phyloP scores from a whole-genome alignment of 2,888 invertebrate genomes.

The Sepiola atlantica region DNA sequence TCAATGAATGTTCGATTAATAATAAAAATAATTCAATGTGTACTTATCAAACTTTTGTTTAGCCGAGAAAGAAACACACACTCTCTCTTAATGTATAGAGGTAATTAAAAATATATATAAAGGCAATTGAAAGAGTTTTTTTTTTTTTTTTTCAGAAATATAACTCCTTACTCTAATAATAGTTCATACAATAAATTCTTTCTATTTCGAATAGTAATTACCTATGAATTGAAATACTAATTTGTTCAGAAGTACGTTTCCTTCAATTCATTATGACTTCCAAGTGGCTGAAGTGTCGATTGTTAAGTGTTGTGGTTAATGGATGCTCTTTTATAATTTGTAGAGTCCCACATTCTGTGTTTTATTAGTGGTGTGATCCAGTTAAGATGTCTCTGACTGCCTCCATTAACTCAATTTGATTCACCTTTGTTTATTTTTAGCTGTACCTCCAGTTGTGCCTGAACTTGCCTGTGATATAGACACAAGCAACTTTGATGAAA shows the following conservation, averaged over 20 bases:
- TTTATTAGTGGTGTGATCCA: neutral
- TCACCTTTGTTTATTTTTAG: constrained; percentile 60
- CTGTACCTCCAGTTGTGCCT: constrained; percentile 94
- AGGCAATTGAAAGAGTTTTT: too few relatives aligned
- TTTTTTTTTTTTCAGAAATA: neutral
- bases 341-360: too few relatives aligned
- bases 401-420: neutral
- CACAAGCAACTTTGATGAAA: constrained; percentile 98
- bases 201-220: neutral
- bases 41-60: too few relatives aligned
- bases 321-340: neutral
- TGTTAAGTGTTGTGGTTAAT: neutral
- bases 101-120: too few relatives aligned
- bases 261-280: neutral
- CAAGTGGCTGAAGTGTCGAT: neutral
- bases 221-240: neutral
- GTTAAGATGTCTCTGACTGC: neutral
- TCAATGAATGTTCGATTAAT: too few relatives aligned
- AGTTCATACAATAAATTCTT: neutral
- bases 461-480: constrained; percentile 97
- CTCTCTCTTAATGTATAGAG: too few relatives aligned
- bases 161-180: neutral
- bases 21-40: too few relatives aligned
- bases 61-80: too few relatives aligned
- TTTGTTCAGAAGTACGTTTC: neutral